phyloP scores from a whole-genome alignment of 2,888 invertebrate species.

The Prosapia bicincta region DNA sequence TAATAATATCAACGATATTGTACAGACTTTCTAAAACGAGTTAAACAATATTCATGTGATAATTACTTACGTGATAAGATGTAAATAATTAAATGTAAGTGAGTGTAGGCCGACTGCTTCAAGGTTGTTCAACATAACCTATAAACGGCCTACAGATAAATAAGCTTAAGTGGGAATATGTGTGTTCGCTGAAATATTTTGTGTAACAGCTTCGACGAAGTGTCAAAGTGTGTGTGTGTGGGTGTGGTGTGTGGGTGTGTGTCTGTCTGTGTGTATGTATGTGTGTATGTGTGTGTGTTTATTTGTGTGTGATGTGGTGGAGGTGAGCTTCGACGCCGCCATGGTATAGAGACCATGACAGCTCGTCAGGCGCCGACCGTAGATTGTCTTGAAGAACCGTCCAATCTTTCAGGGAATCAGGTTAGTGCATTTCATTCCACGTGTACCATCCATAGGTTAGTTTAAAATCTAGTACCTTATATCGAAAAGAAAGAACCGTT shows the following conservation, averaged over 20 bases:
- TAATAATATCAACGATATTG: no score
- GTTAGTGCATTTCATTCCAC: no score
- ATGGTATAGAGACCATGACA: constrained; percentile 13
- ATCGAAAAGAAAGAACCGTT: no score
- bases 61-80: not conserved
- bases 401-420: constrained; percentile 30
- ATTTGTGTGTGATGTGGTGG: not conserved
- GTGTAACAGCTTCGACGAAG: not conserved
- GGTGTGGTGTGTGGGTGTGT: not conserved
- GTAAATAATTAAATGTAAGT: not conserved
- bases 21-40: no score
- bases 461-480: no score
- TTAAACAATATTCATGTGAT: not conserved
- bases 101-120: not conserved
- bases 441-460: no score
- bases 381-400: constrained; percentile 30
- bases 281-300: not conserved
- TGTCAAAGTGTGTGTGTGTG: no score
- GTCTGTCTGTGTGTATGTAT: not conserved
- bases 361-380: constrained; percentile 21
- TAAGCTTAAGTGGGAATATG: not conserved
- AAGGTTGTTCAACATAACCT: not conserved
- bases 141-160: not conserved
- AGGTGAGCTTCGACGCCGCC: constrained; percentile 10
- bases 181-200: not conserved